These are phyloP conservation scores for Steatornis caripensis DNA, from an alignment of 2,113 vertebrate species.

Conservation along the genomic window DNA sequence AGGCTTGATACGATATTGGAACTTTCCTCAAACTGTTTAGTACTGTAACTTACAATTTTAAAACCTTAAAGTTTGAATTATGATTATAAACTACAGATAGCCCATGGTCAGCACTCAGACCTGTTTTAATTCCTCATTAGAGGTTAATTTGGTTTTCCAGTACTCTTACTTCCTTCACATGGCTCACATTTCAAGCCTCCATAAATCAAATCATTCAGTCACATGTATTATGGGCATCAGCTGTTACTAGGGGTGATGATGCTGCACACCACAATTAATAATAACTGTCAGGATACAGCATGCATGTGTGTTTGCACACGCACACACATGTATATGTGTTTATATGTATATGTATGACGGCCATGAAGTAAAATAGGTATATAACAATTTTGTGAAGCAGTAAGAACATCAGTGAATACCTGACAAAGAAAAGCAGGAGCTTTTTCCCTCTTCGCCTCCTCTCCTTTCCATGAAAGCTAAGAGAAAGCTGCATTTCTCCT, in stretches of 20 bases:
- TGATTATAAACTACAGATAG: not conserved
- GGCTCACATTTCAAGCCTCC: not conserved
- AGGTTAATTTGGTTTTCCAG: not conserved
- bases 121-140: not conserved
- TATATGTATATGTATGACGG: not conserved
- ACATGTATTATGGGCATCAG: not conserved
- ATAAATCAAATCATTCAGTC: not conserved
- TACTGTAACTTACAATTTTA: not conserved
- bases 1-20: not conserved
- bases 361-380: not conserved
- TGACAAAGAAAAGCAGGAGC: not conserved
- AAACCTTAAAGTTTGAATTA: not conserved
- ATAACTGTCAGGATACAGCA: not conserved
- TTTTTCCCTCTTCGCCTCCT: not conserved
- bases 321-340: rapidly evolving
- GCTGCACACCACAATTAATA: not conserved
- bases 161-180: not conserved
- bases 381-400: not conserved
- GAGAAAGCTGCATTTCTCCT: not conserved
- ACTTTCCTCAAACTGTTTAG: not conserved
- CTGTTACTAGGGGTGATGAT: not conserved
- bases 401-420: not conserved
- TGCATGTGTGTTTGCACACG: rapidly evolving
- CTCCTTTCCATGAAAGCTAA: not conserved
- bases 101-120: not conserved